phyloP scores from a whole-genome alignment of 2,888 invertebrate species.

The Pseudococcus longispinus region DNA sequence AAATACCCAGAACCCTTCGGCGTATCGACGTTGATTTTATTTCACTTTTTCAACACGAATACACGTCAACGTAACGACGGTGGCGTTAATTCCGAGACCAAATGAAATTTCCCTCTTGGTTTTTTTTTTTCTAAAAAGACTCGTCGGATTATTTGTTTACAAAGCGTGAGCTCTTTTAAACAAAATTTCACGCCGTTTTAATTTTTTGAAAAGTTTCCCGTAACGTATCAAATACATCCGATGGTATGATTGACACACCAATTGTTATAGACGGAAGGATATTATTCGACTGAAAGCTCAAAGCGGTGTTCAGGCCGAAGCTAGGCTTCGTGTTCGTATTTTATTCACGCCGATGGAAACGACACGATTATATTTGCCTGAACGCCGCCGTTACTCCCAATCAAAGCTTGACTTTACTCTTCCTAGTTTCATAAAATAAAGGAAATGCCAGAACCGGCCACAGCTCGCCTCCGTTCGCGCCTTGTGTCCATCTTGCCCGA shows the following conservation, averaged over 20 bases:
- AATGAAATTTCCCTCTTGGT: neutral
- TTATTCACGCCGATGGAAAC: conserved; percentile 22
- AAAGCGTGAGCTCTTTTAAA: conserved; percentile 18
- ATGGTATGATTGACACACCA: conserved; percentile 8
- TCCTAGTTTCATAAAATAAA: neutral
- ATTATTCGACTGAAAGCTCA: conserved; percentile 22
- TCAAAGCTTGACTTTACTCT: conserved; percentile 13
- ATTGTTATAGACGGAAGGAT: conserved; percentile 7
- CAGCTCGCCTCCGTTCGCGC: neutral
- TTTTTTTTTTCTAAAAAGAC: neutral
- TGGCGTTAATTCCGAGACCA: neutral
- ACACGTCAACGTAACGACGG: neutral
- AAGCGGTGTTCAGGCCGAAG: neutral
- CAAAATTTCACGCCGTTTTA: conserved; percentile 22
- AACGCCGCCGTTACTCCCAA: conserved; percentile 7
- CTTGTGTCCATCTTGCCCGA: neutral
- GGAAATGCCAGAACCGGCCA: neutral
- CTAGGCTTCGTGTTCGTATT: neutral
- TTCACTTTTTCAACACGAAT: neutral
- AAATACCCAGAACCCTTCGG: neutral
- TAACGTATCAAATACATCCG: conserved; percentile 18
- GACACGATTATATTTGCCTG: conserved; percentile 13
- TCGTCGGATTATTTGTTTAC: conserved; percentile 13
- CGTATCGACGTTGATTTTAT: neutral
- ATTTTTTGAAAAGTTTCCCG: conserved; percentile 1